Conservation (phyloP, 2,888 invertebrate genomes). For the Incurvaria masculella region DNA sequence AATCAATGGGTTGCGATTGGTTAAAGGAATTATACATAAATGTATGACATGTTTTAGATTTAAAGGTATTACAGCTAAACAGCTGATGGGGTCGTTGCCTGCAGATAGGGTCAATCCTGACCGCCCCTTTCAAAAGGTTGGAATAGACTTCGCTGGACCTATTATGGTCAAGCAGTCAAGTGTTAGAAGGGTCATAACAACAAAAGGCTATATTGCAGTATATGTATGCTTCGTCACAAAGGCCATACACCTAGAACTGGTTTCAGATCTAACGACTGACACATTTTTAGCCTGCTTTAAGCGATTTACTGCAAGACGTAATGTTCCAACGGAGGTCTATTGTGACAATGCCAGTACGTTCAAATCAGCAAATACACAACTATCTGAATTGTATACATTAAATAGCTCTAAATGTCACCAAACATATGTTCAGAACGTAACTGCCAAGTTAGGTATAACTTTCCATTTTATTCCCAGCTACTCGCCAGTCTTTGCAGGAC, state of each 20-base stretch:
- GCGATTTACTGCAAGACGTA: neutral
- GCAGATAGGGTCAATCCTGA: conserved; percentile 3
- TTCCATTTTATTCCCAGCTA: conserved; percentile 2
- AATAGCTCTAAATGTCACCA: neutral
- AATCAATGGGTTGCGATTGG: conserved; percentile 12
- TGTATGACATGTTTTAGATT: conserved; percentile 4
- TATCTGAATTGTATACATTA: conserved; percentile 1
- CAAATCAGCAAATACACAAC: conserved; percentile 1
- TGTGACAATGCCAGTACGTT: conserved; percentile 1
- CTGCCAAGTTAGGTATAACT: neutral
- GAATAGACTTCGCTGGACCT: conserved; percentile 8
- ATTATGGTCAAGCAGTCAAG: conserved; percentile 7
- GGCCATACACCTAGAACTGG: conserved; percentile 1
- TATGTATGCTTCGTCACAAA: conserved; percentile 7
- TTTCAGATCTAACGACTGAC: conserved; percentile 1
- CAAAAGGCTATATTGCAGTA: conserved; percentile 6
- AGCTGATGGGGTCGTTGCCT: conserved; percentile 7
- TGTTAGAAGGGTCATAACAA: neutral
- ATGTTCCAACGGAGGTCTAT: neutral
- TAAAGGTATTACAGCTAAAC: conserved; percentile 1
- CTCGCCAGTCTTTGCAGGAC: neutral
- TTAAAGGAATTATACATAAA: conserved; percentile 9
- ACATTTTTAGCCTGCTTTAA: conserved; percentile 1
- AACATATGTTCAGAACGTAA: neutral
- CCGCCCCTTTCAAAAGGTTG: conserved; percentile 4